Evolutionary conservation across 2,888 invertebrate genomes (phyloP), one percentile per base, ranked within the genome.

Genomic region (Yponomeuta evonymella): DNA sequence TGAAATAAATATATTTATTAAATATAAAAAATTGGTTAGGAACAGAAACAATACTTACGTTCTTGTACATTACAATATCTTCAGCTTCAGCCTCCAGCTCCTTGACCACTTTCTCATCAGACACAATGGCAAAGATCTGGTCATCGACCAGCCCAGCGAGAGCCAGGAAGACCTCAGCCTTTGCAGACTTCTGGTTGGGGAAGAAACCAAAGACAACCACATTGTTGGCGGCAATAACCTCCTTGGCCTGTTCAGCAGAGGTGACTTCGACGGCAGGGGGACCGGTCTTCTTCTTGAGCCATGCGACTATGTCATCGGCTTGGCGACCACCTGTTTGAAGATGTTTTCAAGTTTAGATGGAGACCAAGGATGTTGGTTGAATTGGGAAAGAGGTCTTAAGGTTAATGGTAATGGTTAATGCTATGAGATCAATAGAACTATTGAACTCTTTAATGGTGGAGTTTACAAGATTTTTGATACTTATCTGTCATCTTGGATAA

Each of bases 201-300:
- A 98, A 98, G 95, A 97, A 98, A 87, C 98, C 98, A 83, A 99
- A 92, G 76, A 98, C 93, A 75, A 95, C 96, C 73, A 99, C 97
- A 77, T 96, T 94, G 78, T 95, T 95, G 48, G 94, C 95, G 63
- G 96, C 97, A 72, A 96, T 94, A 81, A 99, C 95, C 75, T 95
- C 94, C 85, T 97, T 97, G 72, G 96, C 96, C 75, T 96, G 97
- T 71, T 97, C 97, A 2, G 95, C 95, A 9, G 95, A 94, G 58
- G 93, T 86, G 64, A 99, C 89, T 74, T 95, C 95, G 78, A 95
- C 94, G n/a, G 98, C 98, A 73, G 98, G 95, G 70, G 99, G 98
- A 71, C 99, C 99, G 81, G 98, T 98, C 94, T 99, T 99, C 94
- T 99, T 99, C 86, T 95, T 94, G 74, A 99, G 89, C 99, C 99